Conservation (phyloP, 2,888 invertebrate genomes). For the Cancer borealis region DNA sequence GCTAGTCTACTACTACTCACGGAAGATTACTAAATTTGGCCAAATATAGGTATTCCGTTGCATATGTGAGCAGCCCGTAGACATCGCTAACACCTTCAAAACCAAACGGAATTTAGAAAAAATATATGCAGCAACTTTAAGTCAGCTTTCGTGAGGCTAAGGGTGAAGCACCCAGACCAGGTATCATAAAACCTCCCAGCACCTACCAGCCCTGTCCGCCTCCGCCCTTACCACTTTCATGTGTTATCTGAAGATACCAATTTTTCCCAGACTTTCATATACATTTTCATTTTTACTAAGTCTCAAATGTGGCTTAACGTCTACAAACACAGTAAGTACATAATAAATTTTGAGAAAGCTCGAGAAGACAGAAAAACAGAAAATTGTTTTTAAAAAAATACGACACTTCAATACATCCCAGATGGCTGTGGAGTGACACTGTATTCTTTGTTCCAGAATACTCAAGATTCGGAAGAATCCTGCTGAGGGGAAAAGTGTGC, state of each 20-base stretch:
- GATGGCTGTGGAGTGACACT: background rate
- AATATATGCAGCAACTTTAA: background rate
- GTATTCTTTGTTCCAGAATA: slow-evolving; percentile 4
- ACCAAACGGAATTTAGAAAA: background rate
- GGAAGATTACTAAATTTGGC: too few relatives aligned
- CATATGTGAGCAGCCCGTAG: too few relatives aligned
- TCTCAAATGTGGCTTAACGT: background rate
- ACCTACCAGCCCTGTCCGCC: background rate
- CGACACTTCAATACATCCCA: background rate
- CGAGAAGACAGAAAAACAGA: background rate
- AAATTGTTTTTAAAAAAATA: background rate
- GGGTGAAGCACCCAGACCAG: background rate
- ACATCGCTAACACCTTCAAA: background rate
- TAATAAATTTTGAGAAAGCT: background rate
- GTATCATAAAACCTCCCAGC: background rate
- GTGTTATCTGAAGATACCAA: background rate
- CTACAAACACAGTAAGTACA: background rate
- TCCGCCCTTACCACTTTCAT: background rate
- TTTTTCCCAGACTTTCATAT: background rate
- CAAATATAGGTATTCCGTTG: too few relatives aligned
- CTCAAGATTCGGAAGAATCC: background rate
- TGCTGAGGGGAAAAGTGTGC: background rate
- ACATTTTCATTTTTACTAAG: slow-evolving; percentile 38
- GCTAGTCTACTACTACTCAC: too few relatives aligned
- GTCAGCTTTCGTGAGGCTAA: background rate